Conservation (phyloP, 1,140 invertebrate genomes). For the Adelges cooleyi region DNA sequence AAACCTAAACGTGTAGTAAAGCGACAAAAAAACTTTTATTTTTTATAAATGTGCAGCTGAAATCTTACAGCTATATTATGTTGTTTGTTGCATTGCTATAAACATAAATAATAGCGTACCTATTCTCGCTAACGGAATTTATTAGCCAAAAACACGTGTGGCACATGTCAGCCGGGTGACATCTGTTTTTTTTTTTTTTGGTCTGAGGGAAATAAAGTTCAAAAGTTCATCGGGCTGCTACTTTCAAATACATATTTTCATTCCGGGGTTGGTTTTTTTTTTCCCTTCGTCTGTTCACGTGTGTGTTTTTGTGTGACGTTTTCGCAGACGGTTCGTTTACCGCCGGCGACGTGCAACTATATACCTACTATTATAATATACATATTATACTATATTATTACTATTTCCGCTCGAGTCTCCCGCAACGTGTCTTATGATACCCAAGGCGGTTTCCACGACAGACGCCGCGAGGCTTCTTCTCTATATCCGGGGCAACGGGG, state of each 20-base stretch:
- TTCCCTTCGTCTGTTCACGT: background rate
- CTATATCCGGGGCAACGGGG: background rate
- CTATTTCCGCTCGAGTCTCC: slow-evolving; percentile 3
- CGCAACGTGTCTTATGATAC: background rate
- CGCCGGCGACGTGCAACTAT: background rate
- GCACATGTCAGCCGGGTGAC: slow-evolving; percentile 17
- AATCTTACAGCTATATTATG: too few species aligned
- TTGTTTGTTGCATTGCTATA: too few species aligned
- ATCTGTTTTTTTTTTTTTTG: slow-evolving; percentile 1
- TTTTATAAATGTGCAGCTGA: too few species aligned
- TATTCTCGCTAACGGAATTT: background rate
- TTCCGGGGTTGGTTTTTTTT: background rate
- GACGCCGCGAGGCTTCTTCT: background rate
- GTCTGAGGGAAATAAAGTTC: slow-evolving; percentile 9
- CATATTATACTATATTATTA: too few species aligned
- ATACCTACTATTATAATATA: too few species aligned
- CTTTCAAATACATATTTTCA: background rate
- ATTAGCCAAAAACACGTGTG: slow-evolving; percentile 23
- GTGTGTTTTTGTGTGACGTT: background rate
- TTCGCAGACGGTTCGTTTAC: slow-evolving; percentile 22
- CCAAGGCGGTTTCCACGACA: too few species aligned
- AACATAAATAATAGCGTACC: too few species aligned
- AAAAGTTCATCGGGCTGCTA: slow-evolving; percentile 10
- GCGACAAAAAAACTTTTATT: too few species aligned
- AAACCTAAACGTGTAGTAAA: too few species aligned